Base-by-base conservation (phyloP, 2,113 vertebrate species). In the Fregata magnificens region DNA sequence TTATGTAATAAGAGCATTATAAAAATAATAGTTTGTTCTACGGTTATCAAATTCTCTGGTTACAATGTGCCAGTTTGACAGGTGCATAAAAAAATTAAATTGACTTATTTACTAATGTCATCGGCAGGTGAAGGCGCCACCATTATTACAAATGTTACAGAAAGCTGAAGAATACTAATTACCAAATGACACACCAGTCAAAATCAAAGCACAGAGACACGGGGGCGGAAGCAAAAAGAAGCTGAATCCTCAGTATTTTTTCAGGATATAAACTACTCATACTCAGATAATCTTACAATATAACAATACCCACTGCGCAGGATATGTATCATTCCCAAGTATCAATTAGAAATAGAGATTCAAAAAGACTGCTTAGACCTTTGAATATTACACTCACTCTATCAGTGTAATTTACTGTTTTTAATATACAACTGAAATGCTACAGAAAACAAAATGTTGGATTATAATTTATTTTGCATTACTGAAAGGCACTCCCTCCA, bases 341-440 rank as follows among this genome's bases (percentile, higher is more conserved):
- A 95, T 79, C 67, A 83, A 19, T 81, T 83, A 71, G 80, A 90
- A 96, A 95, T 4, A 82, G 26, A 69, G 18, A 90, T 82, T 94
- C 29, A 86, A 84, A 83, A 88, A 93, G 63, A 70, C n/a, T 69
- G 36, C 16, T 86, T 90, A 90, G 67, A 84, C 15, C 42, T 74
- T 84, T 55, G 61, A 61, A 67, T 70, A 84, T 63, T 72, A 67
- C 28, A 56, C 38, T 78, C 16, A 49, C 18, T 78, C 34, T 31
- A 59, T 58, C 73, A 82, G 24, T 24, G 13, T 87, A 87, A 90
- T 94, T 91, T 85, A 91, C 40, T 85, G 81, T 0, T 94, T 95
- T 91, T 96, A 95, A 91, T 80, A 87, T 45, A 56, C 21, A 91
- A 29, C n/a, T 94, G 50, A 95, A 94, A 79, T 53, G 40, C 36